Evolutionary conservation across 2,797 vertebrate species (phyloP).

Genomic region (Oreonectes daqikongensis): DNA sequence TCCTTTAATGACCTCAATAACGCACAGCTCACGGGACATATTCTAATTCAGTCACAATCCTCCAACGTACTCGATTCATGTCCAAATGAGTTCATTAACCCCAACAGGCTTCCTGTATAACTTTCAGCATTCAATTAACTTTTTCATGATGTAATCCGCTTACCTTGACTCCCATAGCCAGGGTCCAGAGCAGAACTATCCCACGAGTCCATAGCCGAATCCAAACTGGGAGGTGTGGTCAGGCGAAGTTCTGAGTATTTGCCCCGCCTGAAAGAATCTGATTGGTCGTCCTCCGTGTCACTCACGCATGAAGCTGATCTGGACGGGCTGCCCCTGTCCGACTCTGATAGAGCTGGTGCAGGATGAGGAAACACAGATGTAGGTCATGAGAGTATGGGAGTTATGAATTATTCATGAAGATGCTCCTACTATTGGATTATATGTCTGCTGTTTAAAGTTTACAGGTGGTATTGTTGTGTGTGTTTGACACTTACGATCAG

Average conservation of each 20-base stretch:
- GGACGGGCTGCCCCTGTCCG: slow-evolving; percentile 58
- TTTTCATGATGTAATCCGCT: slow-evolving; percentile 47
- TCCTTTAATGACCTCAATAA: not conserved
- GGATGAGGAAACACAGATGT: slow-evolving; percentile 4
- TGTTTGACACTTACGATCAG: slow-evolving; percentile 78
- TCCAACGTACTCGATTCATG: not conserved
- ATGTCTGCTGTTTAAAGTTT: not conserved
- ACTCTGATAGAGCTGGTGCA: slow-evolving; percentile 58
- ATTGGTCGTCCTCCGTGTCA: slow-evolving; percentile 87
- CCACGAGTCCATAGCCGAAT: slow-evolving; percentile 96
- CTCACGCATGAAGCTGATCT: slow-evolving; percentile 75
- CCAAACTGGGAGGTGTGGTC: slow-evolving; percentile 85
- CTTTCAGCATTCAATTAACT: slow-evolving; percentile 7
- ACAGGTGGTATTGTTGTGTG: not conserved
- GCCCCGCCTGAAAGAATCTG: slow-evolving; percentile 84
- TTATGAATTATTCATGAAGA: slow-evolving; percentile 21
- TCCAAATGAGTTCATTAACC: slow-evolving; percentile 35
- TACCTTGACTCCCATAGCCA: slow-evolving; percentile 89
- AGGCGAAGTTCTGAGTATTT: slow-evolving; percentile 84
- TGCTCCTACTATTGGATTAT: not conserved
- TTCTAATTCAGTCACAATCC: not conserved
- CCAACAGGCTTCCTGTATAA: slow-evolving; percentile 4
- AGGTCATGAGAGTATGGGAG: slow-evolving; percentile 15
- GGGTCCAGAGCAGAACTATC: slow-evolving; percentile 88
- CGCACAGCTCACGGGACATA: not conserved